Conservation (phyloP, 2,797 vertebrate species). For the Gallinago stenura region DNA sequence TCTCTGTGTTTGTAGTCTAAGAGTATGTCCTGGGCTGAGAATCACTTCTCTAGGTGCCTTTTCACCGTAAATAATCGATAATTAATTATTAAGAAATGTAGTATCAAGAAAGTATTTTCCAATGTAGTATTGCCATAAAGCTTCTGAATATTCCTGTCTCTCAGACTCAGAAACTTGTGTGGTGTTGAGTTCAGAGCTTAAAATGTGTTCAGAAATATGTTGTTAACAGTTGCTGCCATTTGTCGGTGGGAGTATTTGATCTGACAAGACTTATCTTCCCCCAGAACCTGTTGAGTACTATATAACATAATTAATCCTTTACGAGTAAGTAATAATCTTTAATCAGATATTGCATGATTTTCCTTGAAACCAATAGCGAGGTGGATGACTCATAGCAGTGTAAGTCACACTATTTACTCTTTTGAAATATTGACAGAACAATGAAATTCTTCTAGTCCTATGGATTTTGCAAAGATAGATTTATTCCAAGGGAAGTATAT, state of each 20-base stretch:
- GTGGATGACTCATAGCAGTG: background rate
- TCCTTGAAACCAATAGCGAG: background rate
- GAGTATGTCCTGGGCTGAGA: background rate
- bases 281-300: background rate
- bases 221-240: conserved; percentile 6
- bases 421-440: conserved; percentile 31
- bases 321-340: conserved; percentile 31
- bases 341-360: conserved; percentile 10
- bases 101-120: background rate
- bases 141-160: background rate
- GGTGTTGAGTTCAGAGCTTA: background rate
- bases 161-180: background rate
- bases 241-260: conserved; percentile 24
- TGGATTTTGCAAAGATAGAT: background rate
- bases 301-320: conserved; percentile 20
- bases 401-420: conserved; percentile 15
- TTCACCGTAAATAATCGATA: background rate
- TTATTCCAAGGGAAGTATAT: background rate
- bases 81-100: background rate
- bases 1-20: background rate
- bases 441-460: background rate
- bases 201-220: background rate
- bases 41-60: background rate
- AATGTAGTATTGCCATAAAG: background rate
- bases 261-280: conserved; percentile 8